phyloP scores from a whole-genome alignment of 2,113 vertebrate species.

The Poecilia latipinna region DNA sequence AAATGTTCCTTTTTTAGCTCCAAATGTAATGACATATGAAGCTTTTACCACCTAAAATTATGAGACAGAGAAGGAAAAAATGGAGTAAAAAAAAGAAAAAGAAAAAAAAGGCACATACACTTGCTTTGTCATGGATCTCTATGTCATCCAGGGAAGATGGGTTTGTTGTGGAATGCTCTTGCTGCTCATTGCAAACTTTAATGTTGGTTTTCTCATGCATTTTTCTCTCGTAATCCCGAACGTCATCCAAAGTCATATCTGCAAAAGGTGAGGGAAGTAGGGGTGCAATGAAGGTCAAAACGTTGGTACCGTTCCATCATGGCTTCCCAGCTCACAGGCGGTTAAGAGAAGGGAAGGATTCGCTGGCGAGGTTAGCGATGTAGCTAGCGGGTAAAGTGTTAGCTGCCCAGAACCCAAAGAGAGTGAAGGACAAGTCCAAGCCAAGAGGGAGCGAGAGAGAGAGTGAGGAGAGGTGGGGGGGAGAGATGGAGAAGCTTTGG shows the following conservation, averaged over 20 bases:
- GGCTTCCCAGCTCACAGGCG: slow-evolving; percentile 40
- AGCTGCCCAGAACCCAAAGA: slow-evolving; percentile 36
- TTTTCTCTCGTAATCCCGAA: slow-evolving; percentile 96
- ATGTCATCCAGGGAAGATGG: slow-evolving; percentile 94
- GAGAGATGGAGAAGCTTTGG: slow-evolving; percentile 21
- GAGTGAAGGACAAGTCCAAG: slow-evolving; percentile 22
- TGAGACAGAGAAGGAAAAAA: slow-evolving; percentile 24
- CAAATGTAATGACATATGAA: background rate
- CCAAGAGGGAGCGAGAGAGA: slow-evolving; percentile 38
- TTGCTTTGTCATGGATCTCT: slow-evolving; percentile 92
- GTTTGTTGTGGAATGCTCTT: slow-evolving; percentile 83
- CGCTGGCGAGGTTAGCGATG: slow-evolving; percentile 42
- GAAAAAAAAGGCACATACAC: slow-evolving; percentile 86
- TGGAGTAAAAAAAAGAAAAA: slow-evolving; percentile 49
- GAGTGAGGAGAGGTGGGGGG: no score
- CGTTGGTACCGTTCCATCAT: slow-evolving; percentile 83
- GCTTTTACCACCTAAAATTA: slow-evolving; percentile 28
- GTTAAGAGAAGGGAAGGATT: slow-evolving; percentile 40
- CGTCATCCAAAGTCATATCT: slow-evolving; percentile 99
- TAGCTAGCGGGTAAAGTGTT: slow-evolving; percentile 14
- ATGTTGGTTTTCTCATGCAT: slow-evolving; percentile 99
- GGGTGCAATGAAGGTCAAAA: slow-evolving; percentile 71
- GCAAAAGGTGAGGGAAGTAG: slow-evolving; percentile 83
- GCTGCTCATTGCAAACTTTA: slow-evolving; percentile 96
- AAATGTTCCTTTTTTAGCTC: background rate